Evolutionary conservation across 2,888 invertebrate species (phyloP).

Genomic region (Pollenia griseotomentosa): DNA sequence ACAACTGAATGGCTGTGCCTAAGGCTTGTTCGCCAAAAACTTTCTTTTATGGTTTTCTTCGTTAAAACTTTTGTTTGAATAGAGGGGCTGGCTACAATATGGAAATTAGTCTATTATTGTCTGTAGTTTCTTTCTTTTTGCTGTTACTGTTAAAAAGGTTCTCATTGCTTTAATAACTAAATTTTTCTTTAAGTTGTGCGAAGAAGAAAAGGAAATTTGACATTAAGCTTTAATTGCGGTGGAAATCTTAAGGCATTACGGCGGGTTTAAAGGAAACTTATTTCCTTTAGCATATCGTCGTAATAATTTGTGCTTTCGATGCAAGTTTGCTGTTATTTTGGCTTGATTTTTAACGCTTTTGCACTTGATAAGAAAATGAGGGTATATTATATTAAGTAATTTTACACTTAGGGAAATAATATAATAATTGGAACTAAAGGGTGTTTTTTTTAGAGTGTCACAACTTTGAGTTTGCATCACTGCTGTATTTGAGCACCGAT

Average conservation of each 20-base stretch:
- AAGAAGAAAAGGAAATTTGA: not conserved
- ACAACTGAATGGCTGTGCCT: not conserved
- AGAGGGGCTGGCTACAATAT: slow-evolving; percentile 4
- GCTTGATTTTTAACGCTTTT: no score
- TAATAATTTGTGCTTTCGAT: not conserved
- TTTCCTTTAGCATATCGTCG: not conserved
- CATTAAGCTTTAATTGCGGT: not conserved
- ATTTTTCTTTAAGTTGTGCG: not conserved
- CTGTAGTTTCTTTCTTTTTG: not conserved
- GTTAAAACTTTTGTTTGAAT: not conserved
- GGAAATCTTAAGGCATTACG: slow-evolving; percentile 23
- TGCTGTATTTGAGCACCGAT: no score
- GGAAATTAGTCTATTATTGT: slow-evolving; percentile 3
- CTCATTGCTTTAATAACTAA: not conserved
- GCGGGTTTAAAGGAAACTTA: slow-evolving; percentile 1
- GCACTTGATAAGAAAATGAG: no score
- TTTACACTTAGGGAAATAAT: no score
- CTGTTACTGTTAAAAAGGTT: not conserved
- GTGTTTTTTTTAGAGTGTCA: no score
- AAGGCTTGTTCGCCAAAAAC: slow-evolving; percentile 2
- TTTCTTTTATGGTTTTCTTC: slow-evolving; percentile 1
- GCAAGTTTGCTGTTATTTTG: not conserved
- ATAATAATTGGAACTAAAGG: no score
- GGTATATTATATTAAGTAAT: no score
- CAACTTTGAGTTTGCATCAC: no score